These are phyloP conservation scores for Malurus elegans DNA, from an alignment of 2,113 vertebrate genomes.

Conservation along the genomic window DNA sequence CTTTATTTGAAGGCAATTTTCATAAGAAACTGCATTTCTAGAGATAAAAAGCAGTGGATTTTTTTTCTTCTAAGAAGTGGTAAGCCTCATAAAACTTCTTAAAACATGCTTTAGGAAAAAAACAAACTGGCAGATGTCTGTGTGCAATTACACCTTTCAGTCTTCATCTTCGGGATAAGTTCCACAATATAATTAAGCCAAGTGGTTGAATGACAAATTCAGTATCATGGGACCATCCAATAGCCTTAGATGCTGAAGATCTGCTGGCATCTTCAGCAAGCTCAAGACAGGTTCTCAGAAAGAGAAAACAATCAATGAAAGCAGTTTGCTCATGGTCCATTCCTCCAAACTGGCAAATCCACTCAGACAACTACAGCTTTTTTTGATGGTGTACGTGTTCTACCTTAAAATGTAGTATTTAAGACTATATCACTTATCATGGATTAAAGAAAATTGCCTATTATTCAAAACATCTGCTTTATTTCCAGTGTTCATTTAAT, in stretches of 20 bases:
- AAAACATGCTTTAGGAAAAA: background rate
- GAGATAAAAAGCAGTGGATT: background rate
- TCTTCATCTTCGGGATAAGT: background rate
- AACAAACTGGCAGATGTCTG: background rate
- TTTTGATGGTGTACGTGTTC: background rate
- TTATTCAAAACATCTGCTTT: background rate
- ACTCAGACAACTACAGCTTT: background rate
- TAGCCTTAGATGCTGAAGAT: background rate
- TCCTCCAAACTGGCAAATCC: background rate
- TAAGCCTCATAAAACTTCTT: background rate
- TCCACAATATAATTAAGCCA: background rate
- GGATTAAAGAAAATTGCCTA: background rate
- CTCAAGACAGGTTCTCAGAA: background rate
- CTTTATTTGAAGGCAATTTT: background rate
- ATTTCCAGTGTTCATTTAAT: background rate
- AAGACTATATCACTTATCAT: background rate
- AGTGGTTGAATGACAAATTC: background rate
- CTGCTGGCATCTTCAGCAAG: background rate
- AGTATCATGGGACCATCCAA: background rate
- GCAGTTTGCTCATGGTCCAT: background rate
- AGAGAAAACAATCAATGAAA: background rate
- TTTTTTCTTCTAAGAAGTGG: background rate
- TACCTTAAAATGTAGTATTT: background rate
- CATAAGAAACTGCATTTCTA: background rate
- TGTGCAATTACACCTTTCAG: background rate